A percentile compares a stretch with the other conserved stretches of the same genome.
These are phyloP conservation scores for Pseudois nayaur DNA, from an alignment of 2,113 vertebrate species.

Conservation along the genomic window DNA sequence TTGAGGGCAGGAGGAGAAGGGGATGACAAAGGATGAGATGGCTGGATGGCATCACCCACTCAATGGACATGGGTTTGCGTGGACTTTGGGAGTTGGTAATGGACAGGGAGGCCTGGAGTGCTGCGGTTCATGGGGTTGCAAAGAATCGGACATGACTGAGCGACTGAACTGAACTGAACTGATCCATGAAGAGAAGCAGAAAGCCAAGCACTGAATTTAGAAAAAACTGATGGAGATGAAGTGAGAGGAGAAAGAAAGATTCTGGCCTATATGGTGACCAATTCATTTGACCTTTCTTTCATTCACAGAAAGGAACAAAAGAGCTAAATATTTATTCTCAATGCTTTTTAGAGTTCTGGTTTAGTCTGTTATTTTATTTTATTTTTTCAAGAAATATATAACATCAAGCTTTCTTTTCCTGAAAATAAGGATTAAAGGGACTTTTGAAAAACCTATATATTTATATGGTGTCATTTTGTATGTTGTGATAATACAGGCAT, in stretches of 20 bases:
- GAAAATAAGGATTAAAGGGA: neutral
- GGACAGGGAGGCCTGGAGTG: too few species aligned
- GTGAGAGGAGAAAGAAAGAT: neutral
- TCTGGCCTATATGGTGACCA: neutral
- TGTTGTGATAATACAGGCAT: constrained; percentile 41
- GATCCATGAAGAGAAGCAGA: neutral
- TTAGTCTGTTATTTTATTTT: neutral
- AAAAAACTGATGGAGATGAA: neutral
- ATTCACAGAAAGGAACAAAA: neutral
- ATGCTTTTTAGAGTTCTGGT: constrained; percentile 3
- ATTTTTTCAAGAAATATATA: constrained; percentile 50
- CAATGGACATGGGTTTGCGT: too few species aligned
- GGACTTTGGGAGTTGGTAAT: too few species aligned
- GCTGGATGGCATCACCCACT: too few species aligned
- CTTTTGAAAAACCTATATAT: constrained; percentile 25
- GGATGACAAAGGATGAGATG: too few species aligned
- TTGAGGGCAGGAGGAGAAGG: too few species aligned
- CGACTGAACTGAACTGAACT: too few species aligned
- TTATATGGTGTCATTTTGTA: constrained; percentile 48
- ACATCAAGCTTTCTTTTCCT: neutral
- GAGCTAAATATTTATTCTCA: neutral
- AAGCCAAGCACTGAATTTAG: neutral
- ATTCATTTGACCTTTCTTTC: neutral
- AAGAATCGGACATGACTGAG: too few species aligned
- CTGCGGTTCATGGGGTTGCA: fast-evolving